Evolutionary conservation across 53 echinoderm and acorn worm genomes (phyloP).

Genomic region (Temnopleurus reevesii): DNA sequence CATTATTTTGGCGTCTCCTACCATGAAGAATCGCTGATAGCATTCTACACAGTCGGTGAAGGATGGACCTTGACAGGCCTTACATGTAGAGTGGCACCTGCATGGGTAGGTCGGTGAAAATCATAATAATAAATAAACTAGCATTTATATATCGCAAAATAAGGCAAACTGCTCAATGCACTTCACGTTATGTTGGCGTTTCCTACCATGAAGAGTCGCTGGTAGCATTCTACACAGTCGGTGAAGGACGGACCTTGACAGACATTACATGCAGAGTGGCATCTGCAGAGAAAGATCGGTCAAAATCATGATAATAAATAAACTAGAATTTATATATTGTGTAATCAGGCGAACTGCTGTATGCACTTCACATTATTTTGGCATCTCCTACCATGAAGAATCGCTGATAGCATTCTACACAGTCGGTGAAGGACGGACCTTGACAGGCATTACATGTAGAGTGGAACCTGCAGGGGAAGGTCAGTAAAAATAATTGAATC

Average conservation of each 20-base stretch:
- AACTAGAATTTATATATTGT: no score
- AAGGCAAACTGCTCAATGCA: no score
- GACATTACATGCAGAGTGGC: constrained; percentile 59
- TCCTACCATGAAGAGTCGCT: constrained; percentile 20
- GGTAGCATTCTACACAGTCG: constrained; percentile 59
- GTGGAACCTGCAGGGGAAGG: constrained; percentile 57
- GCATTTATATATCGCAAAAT: no score
- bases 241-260: constrained; percentile 61
- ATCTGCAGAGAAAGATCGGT: constrained; percentile 56
- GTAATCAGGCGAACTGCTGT: no score
- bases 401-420: constrained; percentile 40
- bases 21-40: constrained; percentile 24
- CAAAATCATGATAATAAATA: no score
- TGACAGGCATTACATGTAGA: constrained; percentile 58
- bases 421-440: constrained; percentile 60
- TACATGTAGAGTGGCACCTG: constrained; percentile 76
- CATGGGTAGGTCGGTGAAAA: no score
- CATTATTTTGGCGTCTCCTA: constrained; percentile 37
- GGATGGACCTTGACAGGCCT: constrained; percentile 64
- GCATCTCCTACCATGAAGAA: constrained; percentile 26
- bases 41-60: constrained; percentile 66
- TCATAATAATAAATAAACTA: no score
- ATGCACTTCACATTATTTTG: no score
- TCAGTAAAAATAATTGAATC: not conserved
- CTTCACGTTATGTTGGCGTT: no score